Conservation (phyloP, 2,113 vertebrate species). For the Murina feae region DNA sequence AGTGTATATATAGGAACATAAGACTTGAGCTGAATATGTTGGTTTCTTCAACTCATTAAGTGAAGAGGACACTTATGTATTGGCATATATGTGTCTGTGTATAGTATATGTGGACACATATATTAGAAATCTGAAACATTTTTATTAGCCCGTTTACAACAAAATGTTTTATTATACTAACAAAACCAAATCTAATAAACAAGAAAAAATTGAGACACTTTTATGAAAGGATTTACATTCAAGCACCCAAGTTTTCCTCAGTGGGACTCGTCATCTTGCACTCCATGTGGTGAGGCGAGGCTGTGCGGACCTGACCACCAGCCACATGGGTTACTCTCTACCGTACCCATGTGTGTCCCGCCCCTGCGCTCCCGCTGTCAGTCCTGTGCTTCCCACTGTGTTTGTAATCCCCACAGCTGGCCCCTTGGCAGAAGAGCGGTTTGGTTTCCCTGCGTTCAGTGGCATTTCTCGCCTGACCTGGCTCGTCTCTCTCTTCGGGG, state of each 20-base stretch:
- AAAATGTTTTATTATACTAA: neutral
- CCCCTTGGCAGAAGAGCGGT: conserved; percentile 82
- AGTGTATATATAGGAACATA: neutral
- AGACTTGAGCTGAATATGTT: neutral
- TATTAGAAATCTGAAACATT: neutral
- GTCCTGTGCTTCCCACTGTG: neutral
- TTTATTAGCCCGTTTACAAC: neutral
- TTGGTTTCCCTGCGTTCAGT: conserved; percentile 90
- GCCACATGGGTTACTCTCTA: neutral
- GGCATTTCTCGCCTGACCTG: conserved; percentile 92
- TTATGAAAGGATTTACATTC: neutral
- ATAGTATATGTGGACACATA: neutral
- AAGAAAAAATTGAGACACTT: neutral
- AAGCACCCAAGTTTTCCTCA: neutral
- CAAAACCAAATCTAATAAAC: neutral
- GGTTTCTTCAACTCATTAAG: neutral
- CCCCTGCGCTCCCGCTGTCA: neutral
- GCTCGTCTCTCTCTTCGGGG: conserved; percentile 93
- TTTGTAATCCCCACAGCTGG: conserved; percentile 80
- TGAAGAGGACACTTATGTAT: neutral
- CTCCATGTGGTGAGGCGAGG: fast-evolving
- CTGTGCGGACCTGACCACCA: neutral
- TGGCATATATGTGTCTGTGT: neutral
- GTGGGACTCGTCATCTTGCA: neutral
- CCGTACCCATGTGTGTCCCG: fast-evolving